Evolutionary conservation across 1,140 invertebrate genomes (phyloP), one percentile per base, ranked within the genome.

Genomic region (Acromyrmex heyeri): DNA sequence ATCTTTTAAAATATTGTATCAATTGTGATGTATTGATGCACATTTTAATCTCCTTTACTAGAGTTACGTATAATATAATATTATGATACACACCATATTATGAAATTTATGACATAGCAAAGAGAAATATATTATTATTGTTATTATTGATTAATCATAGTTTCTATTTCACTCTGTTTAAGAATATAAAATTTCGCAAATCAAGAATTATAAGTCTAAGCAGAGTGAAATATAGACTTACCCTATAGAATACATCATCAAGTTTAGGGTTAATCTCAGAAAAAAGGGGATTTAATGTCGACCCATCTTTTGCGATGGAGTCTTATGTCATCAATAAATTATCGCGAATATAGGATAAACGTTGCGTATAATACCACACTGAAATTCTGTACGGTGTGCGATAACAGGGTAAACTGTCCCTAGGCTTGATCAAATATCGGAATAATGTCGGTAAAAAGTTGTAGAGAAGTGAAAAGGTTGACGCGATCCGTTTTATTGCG

Each of bases 401-500:
- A 83, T 83, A 73, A 75, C 55, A 44, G 55, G 55, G 27, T 73
- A 61, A 82, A 82, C 24, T 12, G 34, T 10, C 50, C n/a, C 14
- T 38, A 10, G 18, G 16, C 27, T 69, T 18, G 75, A 38, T 70
- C 70, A 86, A 86, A 88, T 69, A 85, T 61, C n/a, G 53, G 59
- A 57, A 87, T 78, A 88, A 75, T 73, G 69, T 86, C 69, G 38
- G 38, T 59, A 86, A 83, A 44, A 77, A 70, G 69, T 8, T 75
- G 81, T 73, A 75, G 16, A 38, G 48, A n/a, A 24, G 48, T 44
- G 44, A 67, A 59, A 48, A 73, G 77, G 27, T 53, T 62, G 57
- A 57, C 27, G 77, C 67, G 64, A 88, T 87, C 44, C 79, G 65
- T 89, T 87, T 87, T 83, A 88, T 88, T 85, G 73, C 73, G 59